phyloP scores from a whole-genome alignment of 30 jellyfish, hydroid and myxozoan species.

The Catostylus mosaicus region DNA sequence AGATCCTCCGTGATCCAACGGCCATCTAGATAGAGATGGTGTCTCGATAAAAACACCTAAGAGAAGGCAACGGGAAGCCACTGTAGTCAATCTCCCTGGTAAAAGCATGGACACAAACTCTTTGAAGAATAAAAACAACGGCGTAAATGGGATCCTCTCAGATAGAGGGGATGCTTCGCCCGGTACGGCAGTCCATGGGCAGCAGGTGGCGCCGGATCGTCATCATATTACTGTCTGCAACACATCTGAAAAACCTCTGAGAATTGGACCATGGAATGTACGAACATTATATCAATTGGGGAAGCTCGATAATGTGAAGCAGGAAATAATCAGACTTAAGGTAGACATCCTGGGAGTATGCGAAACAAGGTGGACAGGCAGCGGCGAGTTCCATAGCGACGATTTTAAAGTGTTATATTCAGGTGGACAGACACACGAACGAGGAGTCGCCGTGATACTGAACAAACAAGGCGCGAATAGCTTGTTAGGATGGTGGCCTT shows the following conservation, averaged over 20 bases:
- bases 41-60: too few species aligned
- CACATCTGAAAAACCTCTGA: constrained; percentile 10
- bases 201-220: constrained; percentile 16
- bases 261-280: constrained; percentile 42
- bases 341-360: constrained; percentile 39
- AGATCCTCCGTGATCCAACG: too few species aligned
- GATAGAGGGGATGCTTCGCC: constrained; percentile 3
- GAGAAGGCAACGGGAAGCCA: neutral
- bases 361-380: constrained; percentile 28
- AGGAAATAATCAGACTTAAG: constrained; percentile 31
- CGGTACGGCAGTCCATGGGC: neutral
- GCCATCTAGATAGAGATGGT: too few species aligned
- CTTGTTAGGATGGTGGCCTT: constrained; percentile 29
- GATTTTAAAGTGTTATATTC: constrained; percentile 9
- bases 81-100: neutral
- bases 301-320: constrained; percentile 16
- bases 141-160: constrained; percentile 6
- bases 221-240: constrained; percentile 1
- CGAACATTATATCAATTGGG: neutral
- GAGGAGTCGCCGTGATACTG: constrained; percentile 37
- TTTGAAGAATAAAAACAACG: neutral
- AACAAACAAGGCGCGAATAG: neutral
- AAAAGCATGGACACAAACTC: neutral
- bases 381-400: constrained; percentile 1
- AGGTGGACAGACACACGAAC: constrained; percentile 20